Percentiles rank a stretch among this genome's conserved stretches.
Evolutionary conservation across 2,113 vertebrate species (phyloP).

Genomic region (Chunga burmeisteri): DNA sequence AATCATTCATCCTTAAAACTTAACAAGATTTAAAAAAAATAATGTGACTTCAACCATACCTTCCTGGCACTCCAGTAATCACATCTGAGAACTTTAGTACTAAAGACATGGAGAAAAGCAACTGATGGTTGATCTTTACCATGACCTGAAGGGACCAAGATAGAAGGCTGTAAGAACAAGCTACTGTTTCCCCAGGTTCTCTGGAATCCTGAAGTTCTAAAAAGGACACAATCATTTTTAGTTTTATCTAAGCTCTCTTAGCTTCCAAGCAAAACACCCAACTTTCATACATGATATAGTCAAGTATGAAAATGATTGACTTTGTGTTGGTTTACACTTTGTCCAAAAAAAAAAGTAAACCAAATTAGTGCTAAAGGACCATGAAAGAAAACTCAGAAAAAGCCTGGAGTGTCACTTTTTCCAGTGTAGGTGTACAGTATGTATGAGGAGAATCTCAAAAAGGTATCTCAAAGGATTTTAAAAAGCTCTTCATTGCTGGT

Average conservation of each 20-base stretch:
- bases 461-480: slow-evolving; percentile 69
- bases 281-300: not conserved
- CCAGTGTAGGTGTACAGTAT: slow-evolving; percentile 88
- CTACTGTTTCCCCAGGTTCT: not conserved
- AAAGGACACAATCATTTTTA: not conserved
- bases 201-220: not conserved
- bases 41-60: not conserved
- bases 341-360: not conserved
- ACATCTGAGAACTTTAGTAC: not conserved
- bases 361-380: not conserved
- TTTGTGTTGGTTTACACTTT: not conserved
- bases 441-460: slow-evolving; percentile 71
- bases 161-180: not conserved
- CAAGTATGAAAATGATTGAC: not conserved
- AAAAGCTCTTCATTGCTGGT: slow-evolving; percentile 66
- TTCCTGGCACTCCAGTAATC: not conserved
- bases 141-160: not conserved
- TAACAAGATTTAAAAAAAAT: not conserved
- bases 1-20: not conserved
- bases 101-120: not conserved
- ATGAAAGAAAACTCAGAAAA: slow-evolving; percentile 63
- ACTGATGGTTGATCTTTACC: not conserved
- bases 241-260: not conserved
- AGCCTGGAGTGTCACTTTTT: slow-evolving; percentile 86
- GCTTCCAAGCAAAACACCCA: not conserved